These are phyloP conservation scores for Agrochola lota DNA, from an alignment of 2,888 invertebrate species.

Conservation along the genomic window DNA sequence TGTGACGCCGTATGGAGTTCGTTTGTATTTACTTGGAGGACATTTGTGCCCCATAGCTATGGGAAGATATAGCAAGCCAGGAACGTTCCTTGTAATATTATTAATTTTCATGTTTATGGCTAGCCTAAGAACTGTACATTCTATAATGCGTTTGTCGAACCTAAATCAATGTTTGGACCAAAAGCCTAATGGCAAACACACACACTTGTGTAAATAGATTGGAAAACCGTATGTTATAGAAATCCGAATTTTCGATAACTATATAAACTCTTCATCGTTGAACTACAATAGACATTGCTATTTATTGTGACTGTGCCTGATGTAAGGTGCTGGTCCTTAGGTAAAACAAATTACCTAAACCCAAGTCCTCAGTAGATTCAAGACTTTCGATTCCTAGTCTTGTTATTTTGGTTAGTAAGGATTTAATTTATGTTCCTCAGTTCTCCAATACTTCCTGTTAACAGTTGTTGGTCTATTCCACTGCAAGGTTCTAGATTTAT, in stretches of 20 bases:
- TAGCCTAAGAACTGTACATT: conserved; percentile 2
- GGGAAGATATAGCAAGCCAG: conserved; percentile 15
- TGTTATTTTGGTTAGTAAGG: neutral
- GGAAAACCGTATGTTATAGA: neutral
- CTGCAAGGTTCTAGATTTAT: neutral
- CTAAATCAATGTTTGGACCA: neutral
- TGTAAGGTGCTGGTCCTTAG: neutral
- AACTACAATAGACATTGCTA: neutral
- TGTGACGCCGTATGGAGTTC: conserved; percentile 43
- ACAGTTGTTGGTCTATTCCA: too few relatives aligned
- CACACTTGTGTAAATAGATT: neutral
- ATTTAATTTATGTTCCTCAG: neutral
- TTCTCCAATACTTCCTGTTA: neutral
- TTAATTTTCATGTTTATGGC: conserved; percentile 33
- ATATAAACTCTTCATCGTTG: neutral
- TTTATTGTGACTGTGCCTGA: neutral
- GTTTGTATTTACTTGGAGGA: conserved; percentile 41
- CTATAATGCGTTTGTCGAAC: neutral
- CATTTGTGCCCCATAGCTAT: conserved; percentile 1
- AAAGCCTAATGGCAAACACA: neutral
- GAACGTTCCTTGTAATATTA: conserved; percentile 27
- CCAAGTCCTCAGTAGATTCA: neutral
- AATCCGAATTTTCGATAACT: neutral
- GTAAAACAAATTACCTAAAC: neutral
- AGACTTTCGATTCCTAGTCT: too few relatives aligned